phyloP scores from a whole-genome alignment of 1,140 invertebrate genomes.

The Bombyx mori region DNA sequence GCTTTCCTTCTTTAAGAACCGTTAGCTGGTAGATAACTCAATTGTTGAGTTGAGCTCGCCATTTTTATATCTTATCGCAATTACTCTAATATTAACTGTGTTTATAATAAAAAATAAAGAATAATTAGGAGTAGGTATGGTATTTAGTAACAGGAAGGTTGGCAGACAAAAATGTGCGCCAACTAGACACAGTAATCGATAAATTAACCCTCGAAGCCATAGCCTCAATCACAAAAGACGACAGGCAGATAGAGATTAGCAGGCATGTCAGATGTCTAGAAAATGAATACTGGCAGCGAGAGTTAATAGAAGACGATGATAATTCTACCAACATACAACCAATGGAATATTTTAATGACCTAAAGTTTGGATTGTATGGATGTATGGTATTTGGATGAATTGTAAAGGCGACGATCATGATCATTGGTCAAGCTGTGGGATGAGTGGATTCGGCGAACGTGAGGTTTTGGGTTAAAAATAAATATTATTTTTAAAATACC shows the following conservation, averaged over 20 bases:
- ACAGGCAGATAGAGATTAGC: background rate
- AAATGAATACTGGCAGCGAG: background rate
- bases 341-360: background rate
- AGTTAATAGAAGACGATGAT: background rate
- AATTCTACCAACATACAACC: background rate
- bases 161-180: background rate
- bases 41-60: too few relatives aligned
- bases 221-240: background rate
- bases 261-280: background rate
- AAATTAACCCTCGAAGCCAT: constrained; percentile 1
- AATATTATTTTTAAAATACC: too few relatives aligned
- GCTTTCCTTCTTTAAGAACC: too few relatives aligned
- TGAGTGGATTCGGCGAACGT: too few relatives aligned
- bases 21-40: too few relatives aligned
- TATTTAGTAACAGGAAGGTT: background rate
- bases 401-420: too few relatives aligned
- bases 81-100: too few relatives aligned
- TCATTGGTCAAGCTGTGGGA: too few relatives aligned
- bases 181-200: background rate
- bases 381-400: background rate
- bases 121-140: background rate
- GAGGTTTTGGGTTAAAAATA: too few relatives aligned
- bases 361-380: background rate
- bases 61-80: too few relatives aligned
- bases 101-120: too few relatives aligned